These are phyloP conservation scores for Zaprionus lineosus DNA, from an alignment of 2,888 invertebrate species.

Conservation along the genomic window DNA sequence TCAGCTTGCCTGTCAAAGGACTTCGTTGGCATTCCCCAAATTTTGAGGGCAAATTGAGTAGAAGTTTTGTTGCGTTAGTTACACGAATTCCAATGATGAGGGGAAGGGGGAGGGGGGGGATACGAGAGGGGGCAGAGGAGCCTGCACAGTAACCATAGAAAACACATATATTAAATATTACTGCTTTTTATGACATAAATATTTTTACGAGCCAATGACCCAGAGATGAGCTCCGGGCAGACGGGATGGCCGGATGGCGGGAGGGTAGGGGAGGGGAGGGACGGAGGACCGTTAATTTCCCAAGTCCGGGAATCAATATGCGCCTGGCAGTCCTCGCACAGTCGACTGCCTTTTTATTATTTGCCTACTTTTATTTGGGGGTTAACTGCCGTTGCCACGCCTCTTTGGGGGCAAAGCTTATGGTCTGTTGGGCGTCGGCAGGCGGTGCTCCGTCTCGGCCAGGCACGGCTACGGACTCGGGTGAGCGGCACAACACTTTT, in stretches of 20 bases:
- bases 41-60: too few species aligned
- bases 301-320: conserved; percentile 38
- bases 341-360: conserved; percentile 37
- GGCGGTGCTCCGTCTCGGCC: too few species aligned
- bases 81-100: too few species aligned
- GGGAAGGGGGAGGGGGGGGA: too few species aligned
- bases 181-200: conserved; percentile 44
- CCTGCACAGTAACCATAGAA: background rate
- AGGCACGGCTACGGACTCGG: too few species aligned
- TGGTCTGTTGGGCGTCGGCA: conserved; percentile 40
- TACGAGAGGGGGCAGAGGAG: too few species aligned
- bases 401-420: conserved; percentile 40
- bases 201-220: conserved; percentile 46
- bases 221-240: too few species aligned
- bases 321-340: conserved; percentile 17
- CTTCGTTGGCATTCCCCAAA: too few species aligned
- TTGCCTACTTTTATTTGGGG: conserved; percentile 52
- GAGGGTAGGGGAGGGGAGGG: too few species aligned
- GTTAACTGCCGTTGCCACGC: conserved; percentile 46
- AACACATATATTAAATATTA: conserved; percentile 36
- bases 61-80: too few species aligned
- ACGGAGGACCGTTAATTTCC: background rate
- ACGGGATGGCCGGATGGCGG: too few species aligned
- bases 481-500: conserved; percentile 28
- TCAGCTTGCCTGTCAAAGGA: too few species aligned